Evolutionary conservation across 2,113 vertebrate genomes (phyloP), one percentile per base, ranked within the genome.

Genomic region (Daphoenositta chrysoptera): DNA sequence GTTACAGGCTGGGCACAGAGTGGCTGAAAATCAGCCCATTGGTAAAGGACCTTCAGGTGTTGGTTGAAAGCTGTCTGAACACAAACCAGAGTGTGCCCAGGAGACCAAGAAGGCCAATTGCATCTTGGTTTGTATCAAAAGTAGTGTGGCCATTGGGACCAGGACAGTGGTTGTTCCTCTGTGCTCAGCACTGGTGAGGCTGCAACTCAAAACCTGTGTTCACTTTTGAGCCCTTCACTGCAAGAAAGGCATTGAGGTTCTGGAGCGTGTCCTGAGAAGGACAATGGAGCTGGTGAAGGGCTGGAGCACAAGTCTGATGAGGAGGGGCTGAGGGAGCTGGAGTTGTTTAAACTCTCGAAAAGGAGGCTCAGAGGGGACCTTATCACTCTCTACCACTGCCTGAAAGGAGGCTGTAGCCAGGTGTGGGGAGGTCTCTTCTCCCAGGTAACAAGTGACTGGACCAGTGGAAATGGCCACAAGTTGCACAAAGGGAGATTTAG

Each of bases 21-120:
- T 24, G 10, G 12, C 9, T n/a, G 23, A 19, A 53, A 61, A 78
- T 10, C 8, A 30, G 10, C 15, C 27, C 47, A 45, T 15, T 1
- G 1, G 23, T n/a, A 47, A n/a, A 45, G 10, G 12, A 54, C 23
- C 6, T 28, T 23, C 0, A 0, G 15, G 4, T 1, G 0, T 47
- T 78, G 33, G 15, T 31, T 47, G 47, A 47, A 54, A 87, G 8
- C 7, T 39, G 3, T 45, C 39, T 61, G n/a, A 87, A n/a, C 40
- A 30, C 2, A 2, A 54, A 10, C 4, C 9, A 63, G 20, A 7
- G 7, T 27, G 16, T 63, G 4, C n/a, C 20, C 30, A 61, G 23
- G 10, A 30, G 47, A 6, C 10, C 47, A 70, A 63, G n/a, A 47
- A n/a, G 18, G 13, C 13, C 5, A 40, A 14, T 7, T 39, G 2